A percentile compares a stretch with the other conserved stretches of the same genome.
phyloP scores from a whole-genome alignment of 2,113 vertebrate genomes.

The Fregetta grallaria region DNA sequence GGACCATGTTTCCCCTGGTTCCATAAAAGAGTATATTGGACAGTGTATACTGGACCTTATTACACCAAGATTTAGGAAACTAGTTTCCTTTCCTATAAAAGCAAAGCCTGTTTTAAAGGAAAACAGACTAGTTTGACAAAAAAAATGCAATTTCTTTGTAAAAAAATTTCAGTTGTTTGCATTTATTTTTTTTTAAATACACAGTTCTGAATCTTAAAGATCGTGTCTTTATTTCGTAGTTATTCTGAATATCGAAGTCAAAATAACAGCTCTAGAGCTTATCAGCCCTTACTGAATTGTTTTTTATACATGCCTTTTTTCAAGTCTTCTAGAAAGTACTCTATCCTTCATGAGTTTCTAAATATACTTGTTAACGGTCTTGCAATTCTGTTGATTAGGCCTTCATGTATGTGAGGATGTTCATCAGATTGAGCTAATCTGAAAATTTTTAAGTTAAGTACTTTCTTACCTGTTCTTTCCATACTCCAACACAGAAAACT shows the following conservation, averaged over 20 bases:
- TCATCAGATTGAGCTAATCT: not conserved
- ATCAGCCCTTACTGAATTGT: not conserved
- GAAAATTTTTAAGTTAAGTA: not conserved
- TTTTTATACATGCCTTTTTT: not conserved
- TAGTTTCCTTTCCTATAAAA: not conserved
- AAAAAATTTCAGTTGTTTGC: not conserved
- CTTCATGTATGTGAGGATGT: not conserved
- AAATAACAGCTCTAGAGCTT: not conserved
- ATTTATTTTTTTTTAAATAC: not conserved
- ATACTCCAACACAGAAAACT: not conserved
- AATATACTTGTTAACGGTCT: not conserved
- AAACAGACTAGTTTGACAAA: not conserved
- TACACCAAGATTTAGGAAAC: not conserved
- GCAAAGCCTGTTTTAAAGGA: not conserved
- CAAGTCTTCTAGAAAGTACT: not conserved
- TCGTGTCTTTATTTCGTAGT: not conserved
- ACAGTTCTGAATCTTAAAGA: not conserved
- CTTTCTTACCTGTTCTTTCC: not conserved
- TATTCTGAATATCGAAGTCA: not conserved
- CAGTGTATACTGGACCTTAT: not conserved
- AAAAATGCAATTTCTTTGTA: not conserved
- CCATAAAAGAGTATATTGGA: not conserved
- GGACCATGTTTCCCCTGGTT: not conserved
- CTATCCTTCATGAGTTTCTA: not conserved
- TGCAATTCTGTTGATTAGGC: not conserved